Base-by-base conservation (phyloP, 2,113 vertebrate genomes). In the Perca fluviatilis region DNA sequence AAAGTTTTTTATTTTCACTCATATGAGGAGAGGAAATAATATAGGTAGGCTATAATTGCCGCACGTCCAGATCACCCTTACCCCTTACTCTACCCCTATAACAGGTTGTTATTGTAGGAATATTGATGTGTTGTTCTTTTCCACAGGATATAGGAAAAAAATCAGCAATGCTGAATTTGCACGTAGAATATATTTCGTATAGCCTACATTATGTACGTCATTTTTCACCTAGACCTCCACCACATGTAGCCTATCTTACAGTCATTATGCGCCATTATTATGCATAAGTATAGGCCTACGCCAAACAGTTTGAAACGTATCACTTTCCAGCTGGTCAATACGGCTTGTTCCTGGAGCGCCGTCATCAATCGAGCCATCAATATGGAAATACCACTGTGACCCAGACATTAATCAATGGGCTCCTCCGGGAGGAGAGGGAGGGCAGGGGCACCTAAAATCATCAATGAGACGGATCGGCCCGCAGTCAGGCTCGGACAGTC, bases 311-410 rank as follows among this genome's bases (percentile, higher is more conserved):
- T 86, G 71, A 87, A 87, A 87, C 84, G 51, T 93, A 90, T 95
- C 92, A 87, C 89, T 93, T 86, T 83, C 70, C 83, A 67, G 65
- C 80, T 90, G 90, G 85, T 95, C 95, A 93, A 96, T 95, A 93
- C 27, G 69, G 83, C 92, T 89, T 89, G 90, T 90, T 93, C 90
- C 92, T 90, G 87, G 73, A 91, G 92, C 89, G 80, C 86, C 78
- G 90, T 94, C 94, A 95, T 96, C 95, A 95, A 95, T 95, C 91
- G 91, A 90, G 91, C 90, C 93, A 95, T 96, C 94, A 93, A 95
- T 95, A 95, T 93, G 88, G 92, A 95, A 95, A 95, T 92, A 94
- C 91, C 94, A 89, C 82, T 82, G 92, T 92, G 93, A 94, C 94
- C 93, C 93, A 94, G 92, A 95, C 93, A 91, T 92, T 90, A 91